Evolutionary conservation across 2,888 invertebrate genomes (phyloP).

Genomic region (Colletes collaris): DNA sequence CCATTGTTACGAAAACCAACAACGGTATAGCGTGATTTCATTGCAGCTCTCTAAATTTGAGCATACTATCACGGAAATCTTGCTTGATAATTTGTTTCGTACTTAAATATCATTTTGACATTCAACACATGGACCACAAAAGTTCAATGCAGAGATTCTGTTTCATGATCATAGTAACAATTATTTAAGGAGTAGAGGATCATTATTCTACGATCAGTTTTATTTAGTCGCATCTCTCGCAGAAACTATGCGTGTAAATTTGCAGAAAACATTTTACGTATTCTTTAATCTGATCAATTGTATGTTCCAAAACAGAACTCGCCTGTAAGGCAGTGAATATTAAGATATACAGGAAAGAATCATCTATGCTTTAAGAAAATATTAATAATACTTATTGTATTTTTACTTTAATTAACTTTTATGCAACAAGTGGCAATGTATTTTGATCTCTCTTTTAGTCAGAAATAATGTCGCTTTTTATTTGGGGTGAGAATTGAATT

Average conservation of each 20-base stretch:
- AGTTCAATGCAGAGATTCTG: constrained; percentile 45
- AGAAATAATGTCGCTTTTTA: constrained; percentile 85
- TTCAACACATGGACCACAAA: constrained; percentile 54
- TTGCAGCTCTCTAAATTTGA: constrained; percentile 42
- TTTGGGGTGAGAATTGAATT: constrained; percentile 78
- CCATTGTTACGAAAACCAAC: constrained; percentile 5
- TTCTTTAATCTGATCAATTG: constrained; percentile 74
- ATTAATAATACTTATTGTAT: constrained; percentile 81
- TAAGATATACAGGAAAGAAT: constrained; percentile 74
- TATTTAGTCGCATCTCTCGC: constrained; percentile 59
- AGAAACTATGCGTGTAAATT: constrained; percentile 49
- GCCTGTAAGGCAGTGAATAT: constrained; percentile 76
- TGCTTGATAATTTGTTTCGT: constrained; percentile 60
- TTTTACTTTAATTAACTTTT: constrained; percentile 82
- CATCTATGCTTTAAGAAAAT: constrained; percentile 67
- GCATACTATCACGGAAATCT: constrained; percentile 31
- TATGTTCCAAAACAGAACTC: constrained; percentile 76
- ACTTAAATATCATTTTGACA: constrained; percentile 64
- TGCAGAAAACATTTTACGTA: constrained; percentile 62
- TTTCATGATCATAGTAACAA: constrained; percentile 46
- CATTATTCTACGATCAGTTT: constrained; percentile 53
- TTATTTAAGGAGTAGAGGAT: constrained; percentile 61
- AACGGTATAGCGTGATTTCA: constrained; percentile 34
- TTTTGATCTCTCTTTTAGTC: constrained; percentile 90
- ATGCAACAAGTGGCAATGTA: constrained; percentile 87